Evolutionary conservation across 2,888 invertebrate species (phyloP).

Genomic region (Buathra laborator): DNA sequence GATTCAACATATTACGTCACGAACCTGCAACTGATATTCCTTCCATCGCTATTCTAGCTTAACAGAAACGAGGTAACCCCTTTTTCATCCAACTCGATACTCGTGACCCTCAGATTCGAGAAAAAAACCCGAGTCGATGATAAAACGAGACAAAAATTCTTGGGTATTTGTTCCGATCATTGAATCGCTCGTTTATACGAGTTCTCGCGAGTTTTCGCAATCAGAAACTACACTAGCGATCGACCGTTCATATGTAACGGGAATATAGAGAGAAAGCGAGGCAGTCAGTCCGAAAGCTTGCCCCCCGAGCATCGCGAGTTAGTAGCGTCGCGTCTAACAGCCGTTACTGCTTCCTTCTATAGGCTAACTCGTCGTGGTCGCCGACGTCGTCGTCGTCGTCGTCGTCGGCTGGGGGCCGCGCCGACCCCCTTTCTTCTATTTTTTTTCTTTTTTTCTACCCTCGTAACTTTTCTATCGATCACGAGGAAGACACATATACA

Average conservation of each 20-base stretch:
- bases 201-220: conserved; percentile 37
- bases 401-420: conserved; percentile 33
- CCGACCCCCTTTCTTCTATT: conserved; percentile 29
- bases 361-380: conserved; percentile 62
- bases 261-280: background rate
- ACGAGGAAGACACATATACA: conserved; percentile 44
- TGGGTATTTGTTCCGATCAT: conserved; percentile 1
- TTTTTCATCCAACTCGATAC: background rate
- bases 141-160: background rate
- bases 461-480: conserved; percentile 65
- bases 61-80: background rate
- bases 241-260: conserved; percentile 27
- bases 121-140: background rate
- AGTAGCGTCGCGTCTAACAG: conserved; percentile 13
- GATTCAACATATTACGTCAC: background rate
- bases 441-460: conserved; percentile 32
- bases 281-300: conserved; percentile 3
- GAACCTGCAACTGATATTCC: background rate
- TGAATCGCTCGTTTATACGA: conserved; percentile 16
- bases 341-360: conserved; percentile 10
- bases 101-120: background rate
- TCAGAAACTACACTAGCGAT: conserved; percentile 24
- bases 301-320: conserved; percentile 20
- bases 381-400: conserved; percentile 27
- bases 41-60: background rate